Conservation (phyloP, 2,113 vertebrate species). For the Suricata suricatta region DNA sequence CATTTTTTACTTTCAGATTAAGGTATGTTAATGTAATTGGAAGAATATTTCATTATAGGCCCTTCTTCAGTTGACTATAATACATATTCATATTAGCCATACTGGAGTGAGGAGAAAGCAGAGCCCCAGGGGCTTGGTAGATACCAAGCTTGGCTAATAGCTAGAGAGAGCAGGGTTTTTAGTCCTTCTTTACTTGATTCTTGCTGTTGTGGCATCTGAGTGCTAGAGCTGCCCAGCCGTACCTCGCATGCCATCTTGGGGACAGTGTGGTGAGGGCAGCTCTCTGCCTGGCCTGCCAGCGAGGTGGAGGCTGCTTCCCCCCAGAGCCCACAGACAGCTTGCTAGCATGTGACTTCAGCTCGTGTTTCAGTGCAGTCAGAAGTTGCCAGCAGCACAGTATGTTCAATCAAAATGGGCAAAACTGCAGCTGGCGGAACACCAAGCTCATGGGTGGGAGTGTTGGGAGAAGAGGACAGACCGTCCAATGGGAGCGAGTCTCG, state of each 20-base stretch:
- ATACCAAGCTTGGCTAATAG: background rate
- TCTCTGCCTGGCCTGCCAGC: slow-evolving; percentile 54
- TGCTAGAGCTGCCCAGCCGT: background rate
- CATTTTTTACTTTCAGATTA: slow-evolving; percentile 12
- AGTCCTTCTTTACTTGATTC: slow-evolving; percentile 12
- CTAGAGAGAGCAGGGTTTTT: background rate
- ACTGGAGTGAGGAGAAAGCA: background rate
- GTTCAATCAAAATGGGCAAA: slow-evolving; percentile 82
- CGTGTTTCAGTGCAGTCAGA: slow-evolving; percentile 80
- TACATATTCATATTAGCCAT: background rate
- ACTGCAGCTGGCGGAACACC: slow-evolving; percentile 83
- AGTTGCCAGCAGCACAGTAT: slow-evolving; percentile 84
- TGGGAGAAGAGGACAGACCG: slow-evolving; percentile 76
- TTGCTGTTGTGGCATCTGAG: background rate
- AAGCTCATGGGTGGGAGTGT: slow-evolving; percentile 81
- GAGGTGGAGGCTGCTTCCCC: slow-evolving; percentile 66
- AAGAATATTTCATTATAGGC: background rate
- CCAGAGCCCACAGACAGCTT: slow-evolving; percentile 72
- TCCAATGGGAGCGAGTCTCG: slow-evolving; percentile 78
- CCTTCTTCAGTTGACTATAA: background rate
- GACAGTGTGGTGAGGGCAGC: background rate
- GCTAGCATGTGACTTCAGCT: slow-evolving; percentile 85
- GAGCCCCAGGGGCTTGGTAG: background rate
- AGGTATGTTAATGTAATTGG: background rate
- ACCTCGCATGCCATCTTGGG: background rate